These are phyloP conservation scores for Acanthosepion esculentum DNA, from an alignment of 2,888 invertebrate species.

Conservation along the genomic window DNA sequence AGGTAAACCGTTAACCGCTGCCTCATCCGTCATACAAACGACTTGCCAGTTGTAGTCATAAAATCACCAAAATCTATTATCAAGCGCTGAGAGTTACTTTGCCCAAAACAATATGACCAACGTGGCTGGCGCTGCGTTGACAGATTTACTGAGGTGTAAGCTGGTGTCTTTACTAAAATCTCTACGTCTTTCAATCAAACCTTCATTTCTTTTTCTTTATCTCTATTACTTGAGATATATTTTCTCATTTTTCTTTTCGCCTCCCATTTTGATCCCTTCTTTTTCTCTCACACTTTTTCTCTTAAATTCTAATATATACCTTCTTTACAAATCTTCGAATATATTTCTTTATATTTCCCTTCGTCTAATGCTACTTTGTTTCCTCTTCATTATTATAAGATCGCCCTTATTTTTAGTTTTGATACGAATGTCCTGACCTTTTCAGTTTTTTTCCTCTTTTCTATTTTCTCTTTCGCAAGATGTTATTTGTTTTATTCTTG, in stretches of 20 bases:
- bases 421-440: not conserved
- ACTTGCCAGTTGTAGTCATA: slow-evolving; percentile 20
- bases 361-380: not conserved
- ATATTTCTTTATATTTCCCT: not conserved
- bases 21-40: slow-evolving; percentile 33
- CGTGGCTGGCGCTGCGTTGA: slow-evolving; percentile 4
- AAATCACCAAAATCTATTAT: not conserved
- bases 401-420: not conserved
- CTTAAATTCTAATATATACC: no score
- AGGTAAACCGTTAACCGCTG: not conserved
- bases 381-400: not conserved
- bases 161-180: not conserved
- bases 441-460: not conserved
- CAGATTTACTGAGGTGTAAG: slow-evolving; percentile 4
- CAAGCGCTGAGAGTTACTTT: not conserved
- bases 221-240: no score
- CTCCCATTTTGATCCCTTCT: no score
- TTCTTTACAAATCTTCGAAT: no score
- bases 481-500: not conserved
- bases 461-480: not conserved
- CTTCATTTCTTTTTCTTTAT: no score
- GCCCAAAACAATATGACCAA: not conserved
- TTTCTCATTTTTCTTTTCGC: no score
- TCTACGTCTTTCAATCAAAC: not conserved
- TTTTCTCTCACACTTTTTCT: not conserved